These are phyloP conservation scores for Acrocephalus arundinaceus DNA, from an alignment of 2,113 vertebrate genomes.

Conservation along the genomic window DNA sequence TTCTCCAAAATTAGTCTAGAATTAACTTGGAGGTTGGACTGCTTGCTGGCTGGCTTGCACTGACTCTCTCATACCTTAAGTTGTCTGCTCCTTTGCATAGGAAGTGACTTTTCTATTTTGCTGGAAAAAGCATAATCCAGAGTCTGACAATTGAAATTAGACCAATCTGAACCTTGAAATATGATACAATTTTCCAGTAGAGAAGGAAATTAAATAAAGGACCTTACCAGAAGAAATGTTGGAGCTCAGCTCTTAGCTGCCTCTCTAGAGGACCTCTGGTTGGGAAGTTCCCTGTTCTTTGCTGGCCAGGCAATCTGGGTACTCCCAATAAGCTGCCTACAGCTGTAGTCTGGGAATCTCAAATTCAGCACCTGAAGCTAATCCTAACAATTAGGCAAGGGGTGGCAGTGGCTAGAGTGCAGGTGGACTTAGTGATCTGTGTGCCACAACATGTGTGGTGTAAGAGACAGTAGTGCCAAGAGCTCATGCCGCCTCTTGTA, in stretches of 20 bases:
- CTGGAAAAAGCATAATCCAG: background rate
- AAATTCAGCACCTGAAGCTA: background rate
- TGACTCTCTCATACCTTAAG: background rate
- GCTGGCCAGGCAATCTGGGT: background rate
- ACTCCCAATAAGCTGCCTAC: background rate
- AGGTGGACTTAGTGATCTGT: background rate
- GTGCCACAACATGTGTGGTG: background rate
- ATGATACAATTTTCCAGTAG: background rate
- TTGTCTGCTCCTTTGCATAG: background rate
- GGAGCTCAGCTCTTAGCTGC: background rate
- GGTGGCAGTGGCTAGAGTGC: background rate
- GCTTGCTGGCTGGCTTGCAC: background rate
- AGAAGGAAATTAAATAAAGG: background rate
- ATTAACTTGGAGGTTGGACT: background rate
- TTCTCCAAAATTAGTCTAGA: background rate
- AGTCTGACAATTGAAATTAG: background rate
- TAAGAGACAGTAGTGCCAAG: background rate
- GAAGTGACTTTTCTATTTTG: background rate
- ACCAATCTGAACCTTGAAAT: background rate
- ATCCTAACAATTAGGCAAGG: background rate
- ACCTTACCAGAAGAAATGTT: background rate
- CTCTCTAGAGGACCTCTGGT: background rate
- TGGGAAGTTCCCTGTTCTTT: background rate
- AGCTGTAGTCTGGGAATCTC: background rate
- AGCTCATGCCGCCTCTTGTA: background rate